Conservation (phyloP, 2,113 vertebrate species). For the Alligator mississippiensis region DNA sequence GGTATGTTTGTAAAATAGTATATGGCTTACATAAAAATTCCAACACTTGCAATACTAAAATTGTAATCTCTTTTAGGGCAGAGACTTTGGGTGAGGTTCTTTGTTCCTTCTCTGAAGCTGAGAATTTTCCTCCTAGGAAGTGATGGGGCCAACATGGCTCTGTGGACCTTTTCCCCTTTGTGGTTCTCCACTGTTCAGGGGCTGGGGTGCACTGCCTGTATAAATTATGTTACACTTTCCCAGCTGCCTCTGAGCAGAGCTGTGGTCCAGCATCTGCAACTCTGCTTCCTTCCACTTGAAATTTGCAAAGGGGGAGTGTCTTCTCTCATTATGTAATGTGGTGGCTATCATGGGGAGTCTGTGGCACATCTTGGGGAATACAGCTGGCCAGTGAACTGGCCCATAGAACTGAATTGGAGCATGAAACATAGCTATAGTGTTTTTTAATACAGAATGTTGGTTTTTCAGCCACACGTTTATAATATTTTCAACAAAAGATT, state of each 20-base stretch:
- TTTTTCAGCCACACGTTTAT: background rate
- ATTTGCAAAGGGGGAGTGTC: too few species aligned
- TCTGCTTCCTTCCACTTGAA: background rate
- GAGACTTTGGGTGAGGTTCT: background rate
- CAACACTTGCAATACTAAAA: background rate
- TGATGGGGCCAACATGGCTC: too few species aligned
- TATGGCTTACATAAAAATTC: background rate
- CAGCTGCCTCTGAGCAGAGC: background rate
- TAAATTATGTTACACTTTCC: fast-evolving
- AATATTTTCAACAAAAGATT: background rate
- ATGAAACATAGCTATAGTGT: background rate
- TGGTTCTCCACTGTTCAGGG: background rate
- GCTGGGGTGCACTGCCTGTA: background rate
- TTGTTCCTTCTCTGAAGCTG: background rate
- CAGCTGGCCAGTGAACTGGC: background rate
- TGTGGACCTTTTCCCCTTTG: background rate
- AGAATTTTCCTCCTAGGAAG: background rate
- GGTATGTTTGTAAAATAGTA: background rate
- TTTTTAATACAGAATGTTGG: background rate
- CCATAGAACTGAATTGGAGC: background rate
- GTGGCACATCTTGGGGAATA: background rate
- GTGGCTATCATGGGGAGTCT: background rate
- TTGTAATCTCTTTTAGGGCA: background rate
- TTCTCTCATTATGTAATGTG: background rate
- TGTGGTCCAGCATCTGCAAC: too few species aligned